Evolutionary conservation across 2,888 invertebrate species (phyloP).

Genomic region (Harmothoe impar): DNA sequence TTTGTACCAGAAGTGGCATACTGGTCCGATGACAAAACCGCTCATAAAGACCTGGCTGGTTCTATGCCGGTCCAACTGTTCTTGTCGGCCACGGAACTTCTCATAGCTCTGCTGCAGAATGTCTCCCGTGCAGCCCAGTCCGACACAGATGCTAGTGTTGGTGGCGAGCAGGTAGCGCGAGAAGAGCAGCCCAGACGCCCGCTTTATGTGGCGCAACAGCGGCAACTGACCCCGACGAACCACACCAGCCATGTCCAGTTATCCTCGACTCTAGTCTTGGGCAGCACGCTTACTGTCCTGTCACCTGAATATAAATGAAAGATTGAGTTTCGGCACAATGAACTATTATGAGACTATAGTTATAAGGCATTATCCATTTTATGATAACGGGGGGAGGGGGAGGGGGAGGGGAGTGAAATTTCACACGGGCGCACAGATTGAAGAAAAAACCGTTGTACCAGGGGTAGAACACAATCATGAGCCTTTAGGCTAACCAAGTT

Average conservation of each 20-base stretch:
- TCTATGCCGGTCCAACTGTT: conserved; percentile 84
- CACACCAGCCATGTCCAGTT: background rate
- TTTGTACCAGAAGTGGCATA: conserved; percentile 94
- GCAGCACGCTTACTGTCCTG: background rate
- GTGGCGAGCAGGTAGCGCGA: conserved; percentile 85
- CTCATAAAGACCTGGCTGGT: conserved; percentile 91
- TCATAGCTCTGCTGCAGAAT: conserved; percentile 92
- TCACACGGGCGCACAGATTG: background rate
- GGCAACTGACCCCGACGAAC: background rate
- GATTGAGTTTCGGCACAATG: background rate
- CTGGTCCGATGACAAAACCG: conserved; percentile 90
- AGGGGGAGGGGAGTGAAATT: background rate
- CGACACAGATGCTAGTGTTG: conserved; percentile 90
- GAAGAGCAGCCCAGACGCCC: conserved; percentile 54
- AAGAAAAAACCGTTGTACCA: background rate
- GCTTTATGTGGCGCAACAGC: conserved; percentile 2
- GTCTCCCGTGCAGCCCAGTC: conserved; percentile 91
- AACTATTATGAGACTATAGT: background rate
- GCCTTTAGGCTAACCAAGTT: too few species aligned
- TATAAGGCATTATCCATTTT: too few species aligned
- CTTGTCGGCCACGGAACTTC: conserved; percentile 73
- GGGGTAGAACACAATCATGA: too few species aligned
- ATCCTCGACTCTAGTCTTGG: background rate
- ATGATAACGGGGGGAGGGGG: background rate
- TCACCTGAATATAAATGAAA: background rate